Evolutionary conservation across 1,140 invertebrate species (phyloP), one percentile per base, ranked within the genome.

Genomic region (Rhagoletis pomonella): DNA sequence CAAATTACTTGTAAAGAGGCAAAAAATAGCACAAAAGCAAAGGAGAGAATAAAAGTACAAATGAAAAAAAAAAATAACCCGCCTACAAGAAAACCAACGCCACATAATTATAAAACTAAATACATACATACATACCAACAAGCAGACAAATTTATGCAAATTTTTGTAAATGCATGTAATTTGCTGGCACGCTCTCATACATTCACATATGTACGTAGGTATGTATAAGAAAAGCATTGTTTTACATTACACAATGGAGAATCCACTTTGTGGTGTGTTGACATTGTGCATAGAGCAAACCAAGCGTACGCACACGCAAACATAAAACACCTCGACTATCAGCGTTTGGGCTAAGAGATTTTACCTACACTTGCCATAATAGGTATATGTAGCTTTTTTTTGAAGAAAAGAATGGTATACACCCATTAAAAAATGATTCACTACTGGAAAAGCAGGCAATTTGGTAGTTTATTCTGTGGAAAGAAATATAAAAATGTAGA

Each of bases 61-160:
- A 55, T 9, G 64, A 42, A 29, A 67, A 67, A 19, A 67, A 39
- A 67, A n/a, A n/a, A 4, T 55, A n/a, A n/a, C n/a, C 9, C 9
- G 50, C 50, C 0, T n/a, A n/a, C n/a, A 55, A 55, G 4, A 9
- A 55, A 55, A 55, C 9, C 19, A 10, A 9, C 29, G 64, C 64
- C 64, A 29, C 64, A 67, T 67, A 67, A 67, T 29, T 67, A 67
- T 29, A 67, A 29, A 67, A 29, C 19, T 29, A 67, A 67, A 67
- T 29, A 67, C n/a, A 12, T 67, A 1, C 19, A n/a, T n/a, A n/a
- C n/a, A n/a, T n/a, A n/a, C n/a, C n/a, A n/a, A n/a, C n/a, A 67
- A 42, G 64, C 19, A 12, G 1, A 10, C 64, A 29, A 67, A 67
- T 29, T 29, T 29, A 67, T 42, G 12, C 19, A 19, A 42, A 10